Conservation (phyloP, 2,888 invertebrate species). For the Ferrisia virgata region DNA sequence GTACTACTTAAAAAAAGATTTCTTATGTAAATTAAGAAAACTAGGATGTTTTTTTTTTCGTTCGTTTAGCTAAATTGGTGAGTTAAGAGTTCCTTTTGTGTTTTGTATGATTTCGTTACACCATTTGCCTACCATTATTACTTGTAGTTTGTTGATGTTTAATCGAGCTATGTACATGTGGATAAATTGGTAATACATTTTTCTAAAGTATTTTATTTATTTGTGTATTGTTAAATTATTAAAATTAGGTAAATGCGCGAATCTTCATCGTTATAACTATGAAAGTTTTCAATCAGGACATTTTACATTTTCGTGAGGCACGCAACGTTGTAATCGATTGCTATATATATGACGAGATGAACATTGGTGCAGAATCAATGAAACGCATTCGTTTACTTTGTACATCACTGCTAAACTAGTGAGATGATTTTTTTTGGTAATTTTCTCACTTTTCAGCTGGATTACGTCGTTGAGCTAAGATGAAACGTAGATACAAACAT, state of each 20-base stretch:
- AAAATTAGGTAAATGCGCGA: background rate
- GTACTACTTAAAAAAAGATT: background rate
- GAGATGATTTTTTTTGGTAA: background rate
- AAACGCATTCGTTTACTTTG: slow-evolving; percentile 46
- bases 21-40: background rate
- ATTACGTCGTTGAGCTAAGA: slow-evolving; percentile 45
- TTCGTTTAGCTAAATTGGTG: slow-evolving; percentile 35
- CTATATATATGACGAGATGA: slow-evolving; percentile 39
- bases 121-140: background rate
- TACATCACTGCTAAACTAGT: slow-evolving; percentile 42
- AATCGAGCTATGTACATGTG: background rate
- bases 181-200: slow-evolving; percentile 9
- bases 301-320: background rate
- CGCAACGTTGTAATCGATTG: slow-evolving; percentile 41
- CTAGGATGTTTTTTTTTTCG: background rate
- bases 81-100: slow-evolving; percentile 42
- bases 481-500: background rate
- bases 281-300: slow-evolving; percentile 26
- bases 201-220: slow-evolving; percentile 6
- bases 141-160: background rate
- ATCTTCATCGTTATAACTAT: background rate
- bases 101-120: slow-evolving; percentile 5
- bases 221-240: background rate
- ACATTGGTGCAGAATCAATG: slow-evolving; percentile 46
- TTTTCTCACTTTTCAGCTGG: slow-evolving; percentile 43